phyloP scores from a whole-genome alignment of 2,113 vertebrate species.

The Nematolebias whitei region DNA sequence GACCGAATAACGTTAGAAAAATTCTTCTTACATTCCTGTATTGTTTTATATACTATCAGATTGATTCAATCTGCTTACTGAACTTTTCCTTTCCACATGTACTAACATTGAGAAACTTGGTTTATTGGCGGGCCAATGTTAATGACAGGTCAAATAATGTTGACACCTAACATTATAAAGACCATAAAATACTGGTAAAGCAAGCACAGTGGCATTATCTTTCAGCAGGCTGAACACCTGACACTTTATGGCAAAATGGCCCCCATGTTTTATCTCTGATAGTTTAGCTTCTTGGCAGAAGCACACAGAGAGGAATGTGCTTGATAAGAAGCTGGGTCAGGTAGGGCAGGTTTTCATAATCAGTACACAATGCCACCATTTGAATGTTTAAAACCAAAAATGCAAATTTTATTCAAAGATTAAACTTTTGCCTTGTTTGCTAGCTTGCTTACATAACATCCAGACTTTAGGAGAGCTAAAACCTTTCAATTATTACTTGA shows the following conservation, averaged over 20 bases:
- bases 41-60: background rate
- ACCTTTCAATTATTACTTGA: background rate
- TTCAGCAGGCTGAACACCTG: slow-evolving; percentile 30
- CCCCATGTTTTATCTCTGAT: slow-evolving; percentile 34
- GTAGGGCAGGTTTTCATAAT: slow-evolving; percentile 23
- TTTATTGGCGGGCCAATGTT: background rate
- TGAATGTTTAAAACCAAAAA: slow-evolving; percentile 9
- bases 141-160: background rate
- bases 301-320: slow-evolving; percentile 53
- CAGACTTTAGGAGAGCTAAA: background rate
- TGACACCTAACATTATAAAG: background rate
- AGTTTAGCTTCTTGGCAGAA: slow-evolving; percentile 37
- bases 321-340: slow-evolving; percentile 37
- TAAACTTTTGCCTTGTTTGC: background rate
- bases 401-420: slow-evolving; percentile 15
- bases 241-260: slow-evolving; percentile 35
- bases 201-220: background rate
- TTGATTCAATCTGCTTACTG: background rate
- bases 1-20: no score
- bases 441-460: background rate
- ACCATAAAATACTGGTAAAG: background rate
- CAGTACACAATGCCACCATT: slow-evolving; percentile 1
- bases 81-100: background rate
- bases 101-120: background rate
- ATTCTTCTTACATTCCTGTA: no score